A percentile compares a stretch with the other conserved stretches of the same genome.
These are phyloP conservation scores for Cyprinella venusta DNA, from an alignment of 2,797 vertebrate genomes.

Conservation along the genomic window DNA sequence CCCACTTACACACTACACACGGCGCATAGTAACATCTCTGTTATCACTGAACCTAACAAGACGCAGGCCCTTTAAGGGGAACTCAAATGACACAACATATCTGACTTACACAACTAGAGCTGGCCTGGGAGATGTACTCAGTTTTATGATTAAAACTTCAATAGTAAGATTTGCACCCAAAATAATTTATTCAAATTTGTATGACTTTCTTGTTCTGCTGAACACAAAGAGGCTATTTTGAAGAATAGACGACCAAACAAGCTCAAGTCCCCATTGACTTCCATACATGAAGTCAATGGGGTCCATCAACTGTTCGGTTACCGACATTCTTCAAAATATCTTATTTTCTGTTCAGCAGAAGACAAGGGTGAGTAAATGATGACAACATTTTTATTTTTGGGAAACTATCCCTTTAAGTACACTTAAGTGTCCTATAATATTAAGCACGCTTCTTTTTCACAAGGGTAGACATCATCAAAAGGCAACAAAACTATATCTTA, in stretches of 20 bases:
- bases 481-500: not conserved
- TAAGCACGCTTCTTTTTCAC: not conserved
- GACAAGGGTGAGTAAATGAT: too few relatives aligned
- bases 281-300: too few relatives aligned
- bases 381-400: too few relatives aligned
- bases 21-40: conserved; percentile 38
- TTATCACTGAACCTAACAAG: conserved; percentile 37
- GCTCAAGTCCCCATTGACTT: too few relatives aligned
- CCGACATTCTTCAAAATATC: too few relatives aligned
- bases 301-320: too few relatives aligned
- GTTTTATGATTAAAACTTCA: not conserved
- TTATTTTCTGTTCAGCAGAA: too few relatives aligned
- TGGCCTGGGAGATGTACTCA: not conserved
- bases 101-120: not conserved
- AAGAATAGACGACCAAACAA: not conserved
- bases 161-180: not conserved
- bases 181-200: not conserved
- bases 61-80: conserved; percentile 10
- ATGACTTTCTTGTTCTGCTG: not conserved
- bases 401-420: not conserved
- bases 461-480: not conserved
- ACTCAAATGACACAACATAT: conserved; percentile 6
- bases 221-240: not conserved
- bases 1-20: conserved; percentile 58
- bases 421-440: not conserved